A percentile compares a stretch with the other conserved stretches of the same genome.
Conservation (phyloP, 2,888 invertebrate species). For the Sympetrum striolatum region DNA sequence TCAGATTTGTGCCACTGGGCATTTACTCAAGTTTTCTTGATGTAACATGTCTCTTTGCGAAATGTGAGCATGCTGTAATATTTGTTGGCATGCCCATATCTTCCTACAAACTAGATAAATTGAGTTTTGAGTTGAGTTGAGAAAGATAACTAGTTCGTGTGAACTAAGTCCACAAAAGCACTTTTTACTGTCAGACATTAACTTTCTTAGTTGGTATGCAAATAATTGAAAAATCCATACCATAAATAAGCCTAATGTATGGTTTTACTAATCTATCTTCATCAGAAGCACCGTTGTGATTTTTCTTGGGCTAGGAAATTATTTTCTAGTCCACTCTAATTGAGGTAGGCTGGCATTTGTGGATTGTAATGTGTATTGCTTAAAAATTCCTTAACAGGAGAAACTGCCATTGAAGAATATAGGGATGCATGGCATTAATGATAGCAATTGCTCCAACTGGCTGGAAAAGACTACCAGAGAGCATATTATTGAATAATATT, state of each 20-base stretch:
- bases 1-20: background rate
- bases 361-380: background rate
- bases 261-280: slow-evolving; percentile 13
- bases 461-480: background rate
- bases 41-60: background rate
- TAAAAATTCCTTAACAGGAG: slow-evolving; percentile 11
- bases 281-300: slow-evolving; percentile 32
- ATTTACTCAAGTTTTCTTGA: background rate
- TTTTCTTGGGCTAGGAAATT: background rate
- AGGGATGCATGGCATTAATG: background rate
- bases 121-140: background rate
- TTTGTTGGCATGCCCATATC: background rate
- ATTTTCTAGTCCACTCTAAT: slow-evolving; percentile 6
- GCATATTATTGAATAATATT: background rate
- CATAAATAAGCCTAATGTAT: slow-evolving; percentile 27
- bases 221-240: slow-evolving; percentile 11
- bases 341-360: background rate
- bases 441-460: background rate
- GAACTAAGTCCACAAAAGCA: background rate
- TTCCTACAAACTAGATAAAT: background rate
- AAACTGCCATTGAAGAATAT: background rate
- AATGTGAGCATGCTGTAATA: background rate
- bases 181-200: background rate
- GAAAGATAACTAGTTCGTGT: background rate
- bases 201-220: background rate